Conservation (phyloP, 2,888 invertebrate species). For the Gerris lacustris region DNA sequence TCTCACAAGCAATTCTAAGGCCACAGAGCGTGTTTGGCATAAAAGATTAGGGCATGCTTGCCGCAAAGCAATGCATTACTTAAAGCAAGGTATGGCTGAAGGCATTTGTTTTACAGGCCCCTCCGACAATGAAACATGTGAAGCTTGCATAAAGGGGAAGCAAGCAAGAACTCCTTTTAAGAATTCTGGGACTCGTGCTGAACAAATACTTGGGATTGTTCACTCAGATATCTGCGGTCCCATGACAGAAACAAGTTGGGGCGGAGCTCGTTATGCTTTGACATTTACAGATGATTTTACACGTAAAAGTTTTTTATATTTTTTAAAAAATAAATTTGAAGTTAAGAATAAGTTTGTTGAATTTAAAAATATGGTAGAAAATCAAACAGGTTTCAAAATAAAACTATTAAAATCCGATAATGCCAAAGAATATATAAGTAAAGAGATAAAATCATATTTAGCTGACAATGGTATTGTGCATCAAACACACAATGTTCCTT, state of each 20-base stretch:
- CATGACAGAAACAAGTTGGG: background rate
- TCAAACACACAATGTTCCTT: too few relatives aligned
- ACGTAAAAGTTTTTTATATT: constrained; percentile 16
- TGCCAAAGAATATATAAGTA: constrained; percentile 5
- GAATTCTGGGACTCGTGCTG: background rate
- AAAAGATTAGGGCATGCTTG: constrained; percentile 11
- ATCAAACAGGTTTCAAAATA: background rate
- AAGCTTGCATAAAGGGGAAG: too few relatives aligned
- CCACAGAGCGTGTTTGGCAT: constrained; percentile 13
- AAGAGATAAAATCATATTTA: constrained; percentile 2
- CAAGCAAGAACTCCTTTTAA: too few relatives aligned
- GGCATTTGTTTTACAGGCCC: too few relatives aligned
- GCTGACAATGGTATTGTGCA: constrained; percentile 13
- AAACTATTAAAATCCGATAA: background rate
- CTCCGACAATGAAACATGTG: background rate
- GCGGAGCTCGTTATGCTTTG: too few relatives aligned
- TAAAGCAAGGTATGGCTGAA: too few relatives aligned
- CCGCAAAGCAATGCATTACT: too few relatives aligned
- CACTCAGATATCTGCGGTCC: background rate
- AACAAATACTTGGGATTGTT: background rate
- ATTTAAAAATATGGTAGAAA: background rate
- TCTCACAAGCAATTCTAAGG: constrained; percentile 2
- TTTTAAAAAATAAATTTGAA: constrained; percentile 13
- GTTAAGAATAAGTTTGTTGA: background rate
- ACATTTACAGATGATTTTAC: constrained; percentile 15